A percentile compares a stretch with the other conserved stretches of the same genome.
phyloP scores from a whole-genome alignment of 2,113 vertebrate genomes.

The Piprites chloris region DNA sequence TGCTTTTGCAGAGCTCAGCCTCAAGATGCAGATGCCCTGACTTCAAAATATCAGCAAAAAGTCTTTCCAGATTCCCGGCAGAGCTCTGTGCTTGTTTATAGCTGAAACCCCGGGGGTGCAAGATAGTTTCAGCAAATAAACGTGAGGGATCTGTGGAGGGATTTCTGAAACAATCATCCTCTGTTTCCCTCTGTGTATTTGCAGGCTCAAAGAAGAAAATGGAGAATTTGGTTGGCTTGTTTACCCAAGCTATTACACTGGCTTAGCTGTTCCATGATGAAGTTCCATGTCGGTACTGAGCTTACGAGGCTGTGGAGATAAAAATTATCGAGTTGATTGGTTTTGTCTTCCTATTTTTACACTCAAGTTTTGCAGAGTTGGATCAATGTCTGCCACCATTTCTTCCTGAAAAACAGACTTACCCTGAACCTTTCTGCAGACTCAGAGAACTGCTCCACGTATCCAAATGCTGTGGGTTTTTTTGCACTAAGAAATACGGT shows the following conservation, averaged over 20 bases:
- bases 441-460: neutral
- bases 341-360: neutral
- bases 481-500: neutral
- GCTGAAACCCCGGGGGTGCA: neutral
- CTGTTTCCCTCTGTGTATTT: slow-evolving; percentile 41
- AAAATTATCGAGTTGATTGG: neutral
- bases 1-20: neutral
- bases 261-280: slow-evolving; percentile 3
- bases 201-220: neutral
- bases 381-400: neutral
- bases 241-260: slow-evolving; percentile 10
- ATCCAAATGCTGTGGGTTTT: neutral
- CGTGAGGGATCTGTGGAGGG: neutral
- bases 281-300: slow-evolving; percentile 15
- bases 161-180: slow-evolving; percentile 10
- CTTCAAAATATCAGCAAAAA: neutral
- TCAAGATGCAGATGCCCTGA: neutral
- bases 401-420: neutral
- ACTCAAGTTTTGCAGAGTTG: neutral
- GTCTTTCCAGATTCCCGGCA: neutral
- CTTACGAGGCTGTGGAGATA: neutral
- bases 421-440: neutral
- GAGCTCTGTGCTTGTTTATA: neutral
- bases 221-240: neutral
- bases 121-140: slow-evolving; percentile 8